A percentile compares a stretch with the other conserved stretches of the same genome.
phyloP scores from a whole-genome alignment of 2,888 invertebrate species.

The Lasioglossum zephyrum region DNA sequence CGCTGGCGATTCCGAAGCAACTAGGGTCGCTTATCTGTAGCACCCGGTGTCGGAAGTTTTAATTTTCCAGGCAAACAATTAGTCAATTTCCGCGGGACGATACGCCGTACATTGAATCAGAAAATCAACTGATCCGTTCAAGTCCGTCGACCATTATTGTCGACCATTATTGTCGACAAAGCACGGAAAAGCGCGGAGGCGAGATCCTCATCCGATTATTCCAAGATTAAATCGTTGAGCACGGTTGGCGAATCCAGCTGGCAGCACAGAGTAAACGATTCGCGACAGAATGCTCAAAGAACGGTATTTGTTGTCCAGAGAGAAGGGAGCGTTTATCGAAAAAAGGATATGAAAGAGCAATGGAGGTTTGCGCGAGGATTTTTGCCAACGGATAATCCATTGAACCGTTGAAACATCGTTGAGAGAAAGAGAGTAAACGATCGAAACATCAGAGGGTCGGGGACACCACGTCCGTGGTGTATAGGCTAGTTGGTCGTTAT shows the following conservation, averaged over 20 bases:
- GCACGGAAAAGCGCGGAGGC: not conserved
- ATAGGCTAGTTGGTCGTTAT: not conserved
- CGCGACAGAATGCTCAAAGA: not conserved
- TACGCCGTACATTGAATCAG: not conserved
- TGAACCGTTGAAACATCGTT: not conserved
- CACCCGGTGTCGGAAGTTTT: too few relatives aligned
- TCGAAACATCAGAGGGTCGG: not conserved
- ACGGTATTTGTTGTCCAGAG: not conserved
- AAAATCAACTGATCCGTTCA: not conserved
- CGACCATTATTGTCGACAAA: not conserved
- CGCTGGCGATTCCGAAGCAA: too few relatives aligned
- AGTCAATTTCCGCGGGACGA: not conserved
- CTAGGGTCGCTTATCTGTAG: too few relatives aligned
- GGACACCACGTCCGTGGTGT: not conserved
- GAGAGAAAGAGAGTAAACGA: not conserved
- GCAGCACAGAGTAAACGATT: not conserved
- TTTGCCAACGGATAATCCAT: conserved; percentile 2
- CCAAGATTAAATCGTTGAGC: not conserved
- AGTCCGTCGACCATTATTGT: not conserved
- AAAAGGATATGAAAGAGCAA: not conserved
- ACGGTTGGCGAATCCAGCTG: not conserved
- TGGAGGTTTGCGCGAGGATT: not conserved
- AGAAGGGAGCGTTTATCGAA: too few relatives aligned
- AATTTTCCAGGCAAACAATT: too few relatives aligned
- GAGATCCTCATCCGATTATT: not conserved